Base-by-base conservation (phyloP, 1,140 invertebrate species). In the Zaprionus ghesquierei region DNA sequence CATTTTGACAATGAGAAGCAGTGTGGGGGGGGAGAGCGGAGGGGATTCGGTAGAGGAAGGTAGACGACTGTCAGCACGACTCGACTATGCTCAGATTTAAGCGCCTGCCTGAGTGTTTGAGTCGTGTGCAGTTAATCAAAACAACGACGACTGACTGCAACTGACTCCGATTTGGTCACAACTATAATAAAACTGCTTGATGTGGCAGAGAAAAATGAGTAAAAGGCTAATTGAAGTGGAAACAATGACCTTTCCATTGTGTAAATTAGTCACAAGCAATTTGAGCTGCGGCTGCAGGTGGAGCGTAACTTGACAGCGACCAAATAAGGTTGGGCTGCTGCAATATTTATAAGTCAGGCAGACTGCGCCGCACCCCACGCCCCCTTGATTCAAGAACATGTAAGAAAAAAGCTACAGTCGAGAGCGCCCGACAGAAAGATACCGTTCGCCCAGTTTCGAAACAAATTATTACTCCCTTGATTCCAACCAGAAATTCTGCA, bases 231-330 rank as follows among this genome's bases (percentile, higher is more conserved):
- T 86, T 82, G 82, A 82, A 79, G 82, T 86, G 82, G 84, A 82
- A 87, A 89, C 82, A 89, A 87, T 82, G 84, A 87, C 82, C 82
- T 87, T 87, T 87, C 82, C 82, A 58, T 71, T 77, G 76, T 89
- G 63, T 22, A 79, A 87, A 87, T 86, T 89, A 84, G 82, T 87
- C 82, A 87, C 68, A 81, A 77, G 44, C 82, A 86, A 81, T 86
- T 85, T 72, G 31, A 63, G 75, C 38, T 71, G 61, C 41, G 62
- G 50, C 70, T 72, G 41, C 78, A 63, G 81, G 74, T 66, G 69
- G 41, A 38, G 54, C 49, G 15, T 58, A 49, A 71, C 65, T 60
- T 66, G 49, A 54, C 31, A 27, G 35, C 44, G 55, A 13, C 70
- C 70, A 61, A 73, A 73, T 68, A 60, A 27, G 70, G 70, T 12